Conservation (phyloP, 2,888 invertebrate genomes). For the Drosophila tripunctata region DNA sequence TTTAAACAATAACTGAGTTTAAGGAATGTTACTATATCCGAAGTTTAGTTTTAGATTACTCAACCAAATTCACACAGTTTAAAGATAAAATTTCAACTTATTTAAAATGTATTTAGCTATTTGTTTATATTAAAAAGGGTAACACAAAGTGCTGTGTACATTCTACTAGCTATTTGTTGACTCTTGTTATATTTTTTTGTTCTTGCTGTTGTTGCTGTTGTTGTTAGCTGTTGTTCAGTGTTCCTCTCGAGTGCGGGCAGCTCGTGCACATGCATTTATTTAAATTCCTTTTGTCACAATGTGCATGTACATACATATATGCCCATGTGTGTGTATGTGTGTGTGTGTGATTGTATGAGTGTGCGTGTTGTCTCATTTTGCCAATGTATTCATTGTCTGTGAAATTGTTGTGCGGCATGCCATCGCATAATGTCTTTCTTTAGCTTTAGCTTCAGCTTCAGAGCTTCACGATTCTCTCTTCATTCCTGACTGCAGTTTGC, state of each 20-base stretch:
- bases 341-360: slow-evolving; percentile 9
- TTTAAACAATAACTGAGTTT: too few species aligned
- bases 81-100: too few species aligned
- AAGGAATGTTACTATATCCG: too few species aligned
- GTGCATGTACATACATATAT: slow-evolving; percentile 21
- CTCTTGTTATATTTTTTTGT: slow-evolving; percentile 19
- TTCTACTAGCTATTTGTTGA: too few species aligned
- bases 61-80: too few species aligned
- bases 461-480: slow-evolving; percentile 17
- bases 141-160: too few species aligned
- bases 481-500: slow-evolving; percentile 69
- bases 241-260: slow-evolving; percentile 40
- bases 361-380: slow-evolving; percentile 62
- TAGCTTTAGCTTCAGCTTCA: slow-evolving; percentile 30
- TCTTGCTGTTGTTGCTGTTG: not conserved
- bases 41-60: too few species aligned
- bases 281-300: slow-evolving; percentile 67
- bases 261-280: slow-evolving; percentile 79
- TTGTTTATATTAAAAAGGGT: too few species aligned
- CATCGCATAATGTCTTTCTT: slow-evolving; percentile 78
- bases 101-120: too few species aligned
- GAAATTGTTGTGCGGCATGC: slow-evolving; percentile 78
- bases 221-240: slow-evolving; percentile 15
- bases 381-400: slow-evolving; percentile 79
- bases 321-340: slow-evolving; percentile 2